A percentile compares a stretch with the other conserved stretches of the same genome.
These are phyloP conservation scores for Thunnus maccoyii DNA, from an alignment of 2,113 vertebrate genomes.

Conservation along the genomic window DNA sequence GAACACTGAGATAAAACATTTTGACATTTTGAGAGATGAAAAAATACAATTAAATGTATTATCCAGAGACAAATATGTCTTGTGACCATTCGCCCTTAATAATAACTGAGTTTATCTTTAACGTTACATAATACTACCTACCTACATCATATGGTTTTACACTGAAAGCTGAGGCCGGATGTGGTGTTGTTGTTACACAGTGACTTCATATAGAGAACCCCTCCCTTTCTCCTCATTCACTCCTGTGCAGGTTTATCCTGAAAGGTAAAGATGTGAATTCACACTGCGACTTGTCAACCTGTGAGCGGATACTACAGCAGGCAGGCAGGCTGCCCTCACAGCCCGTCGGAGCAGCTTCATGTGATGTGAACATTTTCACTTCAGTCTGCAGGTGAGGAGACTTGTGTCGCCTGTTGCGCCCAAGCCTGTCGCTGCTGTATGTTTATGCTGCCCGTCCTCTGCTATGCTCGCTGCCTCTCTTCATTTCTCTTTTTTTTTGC, in stretches of 20 bases:
- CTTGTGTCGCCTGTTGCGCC: conserved; percentile 86
- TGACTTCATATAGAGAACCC: conserved; percentile 55
- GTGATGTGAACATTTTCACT: background rate
- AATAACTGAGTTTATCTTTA: too few species aligned
- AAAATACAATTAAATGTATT: too few species aligned
- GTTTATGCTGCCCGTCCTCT: conserved; percentile 9
- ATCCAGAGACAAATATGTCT: too few species aligned
- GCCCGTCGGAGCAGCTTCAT: background rate
- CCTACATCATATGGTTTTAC: background rate
- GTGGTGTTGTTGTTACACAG: accelerated
- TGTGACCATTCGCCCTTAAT: too few species aligned
- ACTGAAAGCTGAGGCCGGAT: conserved; percentile 28
- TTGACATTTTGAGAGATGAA: too few species aligned
- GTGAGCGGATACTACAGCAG: conserved; percentile 16
- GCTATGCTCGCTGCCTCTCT: conserved; percentile 8
- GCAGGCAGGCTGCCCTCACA: background rate
- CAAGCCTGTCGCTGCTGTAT: conserved; percentile 22
- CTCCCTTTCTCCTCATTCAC: conserved; percentile 67
- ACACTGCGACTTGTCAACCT: conserved; percentile 30
- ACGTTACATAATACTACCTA: too few species aligned
- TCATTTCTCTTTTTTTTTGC: background rate
- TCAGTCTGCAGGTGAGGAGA: conserved; percentile 78
- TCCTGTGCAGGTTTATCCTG: conserved; percentile 60
- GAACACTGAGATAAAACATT: too few species aligned
- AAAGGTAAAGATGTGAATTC: conserved; percentile 59